Evolutionary conservation across 2,113 vertebrate genomes (phyloP).

Genomic region (Progne subis): DNA sequence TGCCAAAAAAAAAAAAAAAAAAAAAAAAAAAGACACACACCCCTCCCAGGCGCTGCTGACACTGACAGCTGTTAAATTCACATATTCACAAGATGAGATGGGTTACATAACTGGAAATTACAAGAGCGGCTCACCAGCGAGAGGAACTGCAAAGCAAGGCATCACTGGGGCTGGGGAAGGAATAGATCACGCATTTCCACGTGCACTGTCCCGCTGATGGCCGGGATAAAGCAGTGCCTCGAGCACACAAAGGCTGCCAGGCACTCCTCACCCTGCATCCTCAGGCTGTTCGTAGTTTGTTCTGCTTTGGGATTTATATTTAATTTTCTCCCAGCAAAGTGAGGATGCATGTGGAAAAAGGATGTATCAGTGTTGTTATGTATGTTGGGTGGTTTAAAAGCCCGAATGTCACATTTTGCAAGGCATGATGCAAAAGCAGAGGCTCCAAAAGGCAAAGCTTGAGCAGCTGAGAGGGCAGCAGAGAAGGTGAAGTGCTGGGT

Average conservation of each 20-base stretch:
- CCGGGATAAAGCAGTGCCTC: neutral
- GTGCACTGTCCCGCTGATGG: neutral
- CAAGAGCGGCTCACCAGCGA: constrained; percentile 16
- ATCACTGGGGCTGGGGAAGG: neutral
- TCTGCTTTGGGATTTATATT: fast-evolving
- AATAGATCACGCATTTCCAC: neutral
- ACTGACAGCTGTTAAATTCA: constrained; percentile 68
- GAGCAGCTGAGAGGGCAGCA: neutral
- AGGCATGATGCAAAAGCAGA: neutral
- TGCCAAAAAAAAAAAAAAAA: constrained; percentile 74
- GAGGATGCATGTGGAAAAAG: neutral
- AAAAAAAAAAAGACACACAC: neutral
- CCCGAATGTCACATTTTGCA: neutral
- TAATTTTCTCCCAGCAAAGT: neutral
- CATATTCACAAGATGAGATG: constrained; percentile 14
- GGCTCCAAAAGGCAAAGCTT: neutral
- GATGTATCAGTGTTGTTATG: neutral
- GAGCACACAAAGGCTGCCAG: neutral
- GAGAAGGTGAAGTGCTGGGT: neutral
- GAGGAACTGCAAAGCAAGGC: constrained; percentile 2
- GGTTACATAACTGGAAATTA: constrained; percentile 54
- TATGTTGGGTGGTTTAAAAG: neutral
- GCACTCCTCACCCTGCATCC: neutral
- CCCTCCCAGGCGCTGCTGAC: neutral
- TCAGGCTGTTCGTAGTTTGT: neutral